Conservation (phyloP, 2,797 vertebrate genomes). For the Micropoecilia bifurca region DNA sequence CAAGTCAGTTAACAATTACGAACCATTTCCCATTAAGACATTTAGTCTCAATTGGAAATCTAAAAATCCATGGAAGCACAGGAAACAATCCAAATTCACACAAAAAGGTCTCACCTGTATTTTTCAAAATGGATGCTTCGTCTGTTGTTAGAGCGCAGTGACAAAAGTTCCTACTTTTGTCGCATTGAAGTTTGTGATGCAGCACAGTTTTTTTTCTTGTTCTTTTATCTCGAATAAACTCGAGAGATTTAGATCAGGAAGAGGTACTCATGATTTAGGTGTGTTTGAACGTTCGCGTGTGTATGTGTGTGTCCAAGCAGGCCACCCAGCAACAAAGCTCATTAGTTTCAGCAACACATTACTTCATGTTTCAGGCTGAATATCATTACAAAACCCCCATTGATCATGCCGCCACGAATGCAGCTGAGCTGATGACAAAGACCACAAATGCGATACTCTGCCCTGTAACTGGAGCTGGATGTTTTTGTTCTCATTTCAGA, state of each 20-base stretch:
- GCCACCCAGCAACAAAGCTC: conserved; percentile 71
- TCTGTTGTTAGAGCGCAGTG: not conserved
- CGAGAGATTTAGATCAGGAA: conserved; percentile 26
- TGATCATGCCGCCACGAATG: conserved; percentile 62
- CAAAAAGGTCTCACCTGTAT: not conserved
- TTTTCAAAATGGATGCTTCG: not conserved
- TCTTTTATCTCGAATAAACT: not conserved
- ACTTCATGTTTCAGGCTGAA: conserved; percentile 69
- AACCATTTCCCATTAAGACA: too few relatives aligned
- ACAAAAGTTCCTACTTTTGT: not conserved
- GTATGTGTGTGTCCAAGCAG: conserved; percentile 32
- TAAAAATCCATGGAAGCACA: not conserved
- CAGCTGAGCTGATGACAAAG: conserved; percentile 69
- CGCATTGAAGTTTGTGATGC: not conserved
- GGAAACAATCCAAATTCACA: not conserved
- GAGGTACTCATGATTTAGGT: conserved; percentile 7
- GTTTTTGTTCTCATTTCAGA: conserved; percentile 76
- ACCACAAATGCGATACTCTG: conserved; percentile 66
- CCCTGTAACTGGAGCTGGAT: conserved; percentile 70
- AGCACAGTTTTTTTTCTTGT: not conserved
- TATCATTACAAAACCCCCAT: conserved; percentile 65
- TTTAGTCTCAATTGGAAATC: not conserved
- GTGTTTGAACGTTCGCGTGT: conserved; percentile 8
- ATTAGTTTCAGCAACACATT: conserved; percentile 66
- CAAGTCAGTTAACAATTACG: not conserved